A percentile compares a stretch with the other conserved stretches of the same genome.
Evolutionary conservation across 2,888 invertebrate species (phyloP).

Genomic region (Cataglyphis rosenhaueri): DNA sequence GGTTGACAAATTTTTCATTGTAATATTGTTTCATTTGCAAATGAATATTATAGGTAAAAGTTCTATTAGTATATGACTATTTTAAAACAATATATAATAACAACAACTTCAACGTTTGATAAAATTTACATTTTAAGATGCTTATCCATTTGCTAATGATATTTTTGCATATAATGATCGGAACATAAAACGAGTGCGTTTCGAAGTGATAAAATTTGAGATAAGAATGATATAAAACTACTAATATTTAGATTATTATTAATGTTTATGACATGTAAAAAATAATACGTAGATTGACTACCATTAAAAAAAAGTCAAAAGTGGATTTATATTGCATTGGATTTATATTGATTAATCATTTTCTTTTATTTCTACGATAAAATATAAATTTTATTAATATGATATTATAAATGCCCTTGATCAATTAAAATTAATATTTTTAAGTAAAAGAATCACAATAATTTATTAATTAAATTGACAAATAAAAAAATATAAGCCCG

Average conservation of each 20-base stretch:
- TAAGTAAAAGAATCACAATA: background rate
- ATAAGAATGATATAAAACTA: constrained; percentile 3
- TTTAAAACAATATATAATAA: background rate
- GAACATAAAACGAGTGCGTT: background rate
- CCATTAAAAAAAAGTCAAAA: background rate
- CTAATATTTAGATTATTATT: constrained; percentile 5
- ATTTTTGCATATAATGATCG: background rate
- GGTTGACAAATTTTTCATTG: background rate
- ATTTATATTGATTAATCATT: background rate
- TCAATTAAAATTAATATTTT: constrained; percentile 1
- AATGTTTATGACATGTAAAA: background rate
- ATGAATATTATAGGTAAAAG: background rate
- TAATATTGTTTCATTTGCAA: background rate
- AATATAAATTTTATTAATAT: background rate
- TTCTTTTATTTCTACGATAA: background rate
- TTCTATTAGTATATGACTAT: background rate
- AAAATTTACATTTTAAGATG: background rate
- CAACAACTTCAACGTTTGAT: background rate
- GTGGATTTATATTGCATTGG: background rate
- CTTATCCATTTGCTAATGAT: background rate
- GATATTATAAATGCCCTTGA: background rate
- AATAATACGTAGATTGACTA: background rate
- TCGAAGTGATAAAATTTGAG: background rate
- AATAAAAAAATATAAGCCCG: background rate
- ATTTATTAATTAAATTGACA: background rate